Base-by-base conservation (phyloP, 2,113 vertebrate species). In the Naja naja region DNA sequence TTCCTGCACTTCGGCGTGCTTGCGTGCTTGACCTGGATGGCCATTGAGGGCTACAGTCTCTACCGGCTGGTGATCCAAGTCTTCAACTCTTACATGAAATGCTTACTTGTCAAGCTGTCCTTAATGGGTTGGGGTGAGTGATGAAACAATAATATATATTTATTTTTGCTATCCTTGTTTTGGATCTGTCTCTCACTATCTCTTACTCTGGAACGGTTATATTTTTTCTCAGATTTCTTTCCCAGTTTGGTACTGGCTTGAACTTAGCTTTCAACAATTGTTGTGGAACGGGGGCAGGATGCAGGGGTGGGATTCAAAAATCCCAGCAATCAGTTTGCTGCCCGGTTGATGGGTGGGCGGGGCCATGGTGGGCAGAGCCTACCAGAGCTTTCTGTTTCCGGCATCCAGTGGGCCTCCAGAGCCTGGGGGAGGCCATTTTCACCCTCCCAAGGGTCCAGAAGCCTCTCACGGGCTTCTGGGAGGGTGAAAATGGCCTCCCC, bases 21-120 rank as follows among this genome's bases (percentile, higher is more conserved):
- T 1, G 94, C 97, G 89, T 98, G 97, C 94, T 97, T 98, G 94
- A 94, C 96, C 86, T 98, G 98, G 98, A 98, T 98, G 98, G 98
- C 96, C 93, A 97, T 98, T 0, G 98, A 98, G 96, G 98, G 98
- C 93, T 98, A 98, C 96, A 98, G 97, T 89, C 97, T 98, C 92
- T 98, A 98, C 94, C 95, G 96, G 1, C 97, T 98, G 0, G 97
- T 98, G 94, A 96, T 98, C 0, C 97, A 98, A 64, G 98, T 98
- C 94, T 98, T 98, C 8, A 97, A 96, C 0, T 96, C 97, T 95
- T 97, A 98, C 1, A 92, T 98, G 0, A 96, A 97, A 7, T 93
- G 93, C 43, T 94, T 98, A 53, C 95, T 98, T 8, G 93, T 97
- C 93, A 98, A 98, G 94, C 96, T 98, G 45, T 97, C 96, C 90